A percentile compares a stretch with the other conserved stretches of the same genome.
Conservation (phyloP, 1,140 invertebrate species). For the Psix sp. region DNA sequence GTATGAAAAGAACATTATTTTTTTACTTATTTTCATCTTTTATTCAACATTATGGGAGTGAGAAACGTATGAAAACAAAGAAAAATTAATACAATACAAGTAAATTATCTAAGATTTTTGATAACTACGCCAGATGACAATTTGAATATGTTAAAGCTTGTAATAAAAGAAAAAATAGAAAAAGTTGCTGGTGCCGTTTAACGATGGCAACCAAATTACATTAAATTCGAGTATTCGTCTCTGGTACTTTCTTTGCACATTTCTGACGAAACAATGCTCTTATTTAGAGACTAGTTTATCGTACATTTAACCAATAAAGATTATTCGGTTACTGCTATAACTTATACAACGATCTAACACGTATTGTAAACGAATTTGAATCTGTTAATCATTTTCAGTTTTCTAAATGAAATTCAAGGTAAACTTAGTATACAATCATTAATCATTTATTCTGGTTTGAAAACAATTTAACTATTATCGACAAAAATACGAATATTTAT, state of each 20-base stretch:
- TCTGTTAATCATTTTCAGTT: constrained; percentile 8
- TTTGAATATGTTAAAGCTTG: too few species aligned
- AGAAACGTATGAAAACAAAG: too few species aligned
- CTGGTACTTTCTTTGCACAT: constrained; percentile 59
- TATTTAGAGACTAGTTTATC: constrained; percentile 65
- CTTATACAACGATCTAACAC: constrained; percentile 38
- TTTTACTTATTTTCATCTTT: too few species aligned
- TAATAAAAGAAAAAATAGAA: too few species aligned
- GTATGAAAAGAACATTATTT: too few species aligned
- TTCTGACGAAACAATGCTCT: constrained; percentile 52
- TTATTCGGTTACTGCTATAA: constrained; percentile 38
- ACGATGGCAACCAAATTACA: constrained; percentile 9
- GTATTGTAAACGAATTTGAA: constrained; percentile 14
- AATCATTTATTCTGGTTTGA: constrained; percentile 1
- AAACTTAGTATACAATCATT: constrained; percentile 17
- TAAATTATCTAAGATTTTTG: too few species aligned
- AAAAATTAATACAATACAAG: too few species aligned
- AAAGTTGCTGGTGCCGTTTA: constrained; percentile 11
- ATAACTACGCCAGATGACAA: too few species aligned
- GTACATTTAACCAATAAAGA: constrained; percentile 48
- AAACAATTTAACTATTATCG: constrained; percentile 28
- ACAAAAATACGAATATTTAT: constrained; percentile 17
- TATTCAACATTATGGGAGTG: too few species aligned
- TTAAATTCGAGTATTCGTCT: constrained; percentile 60
- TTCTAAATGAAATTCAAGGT: constrained; percentile 5